These are phyloP conservation scores for Rhabdophis nuchalis DNA, from an alignment of 2,797 vertebrate genomes.

Conservation along the genomic window DNA sequence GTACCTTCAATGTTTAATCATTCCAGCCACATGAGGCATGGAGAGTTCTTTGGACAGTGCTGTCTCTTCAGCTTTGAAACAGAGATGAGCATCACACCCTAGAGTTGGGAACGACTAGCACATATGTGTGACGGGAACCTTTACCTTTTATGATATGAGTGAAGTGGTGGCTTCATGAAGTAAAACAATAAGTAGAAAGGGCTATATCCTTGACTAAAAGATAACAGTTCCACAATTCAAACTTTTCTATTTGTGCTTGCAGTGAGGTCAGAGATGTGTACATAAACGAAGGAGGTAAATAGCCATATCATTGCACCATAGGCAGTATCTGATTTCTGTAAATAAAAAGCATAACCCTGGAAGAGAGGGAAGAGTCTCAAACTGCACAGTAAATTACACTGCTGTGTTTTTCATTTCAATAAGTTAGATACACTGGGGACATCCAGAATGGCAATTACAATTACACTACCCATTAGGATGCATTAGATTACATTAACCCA, in stretches of 20 bases:
- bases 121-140: no score
- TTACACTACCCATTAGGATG: conserved; percentile 58
- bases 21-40: no score
- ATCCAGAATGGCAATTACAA: conserved; percentile 54
- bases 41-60: no score
- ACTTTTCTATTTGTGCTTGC: conserved; percentile 11
- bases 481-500: conserved; percentile 68
- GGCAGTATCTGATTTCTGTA: conserved; percentile 46
- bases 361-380: conserved; percentile 48
- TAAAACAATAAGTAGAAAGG: not conserved
- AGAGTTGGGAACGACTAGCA: no score
- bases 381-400: conserved; percentile 45
- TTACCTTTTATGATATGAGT: not conserved
- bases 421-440: conserved; percentile 53
- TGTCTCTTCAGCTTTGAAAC: no score
- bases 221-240: not conserved
- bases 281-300: conserved; percentile 32
- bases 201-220: not conserved
- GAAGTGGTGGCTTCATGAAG: not conserved
- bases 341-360: conserved; percentile 46
- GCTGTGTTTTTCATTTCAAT: conserved; percentile 54
- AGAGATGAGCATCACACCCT: no score
- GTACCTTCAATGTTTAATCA: no score
- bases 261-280: not conserved
- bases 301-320: conserved; percentile 17